Percentiles rank a stretch among this genome's conserved stretches.
Conservation (phyloP, 2,888 invertebrate species). For the Microctonus hyperodae region DNA sequence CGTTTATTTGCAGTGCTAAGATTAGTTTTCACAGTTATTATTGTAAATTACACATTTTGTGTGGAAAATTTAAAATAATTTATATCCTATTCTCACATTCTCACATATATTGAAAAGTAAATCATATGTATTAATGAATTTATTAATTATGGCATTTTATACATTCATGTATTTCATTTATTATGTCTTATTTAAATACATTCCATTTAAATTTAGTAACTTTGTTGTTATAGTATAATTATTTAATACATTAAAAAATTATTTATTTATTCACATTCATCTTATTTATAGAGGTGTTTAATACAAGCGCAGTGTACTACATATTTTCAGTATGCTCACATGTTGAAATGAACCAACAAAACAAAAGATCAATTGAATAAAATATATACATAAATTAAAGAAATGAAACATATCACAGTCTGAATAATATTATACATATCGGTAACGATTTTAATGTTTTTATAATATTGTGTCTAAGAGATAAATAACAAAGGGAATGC, state of each 20-base stretch:
- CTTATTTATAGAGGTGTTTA: not conserved
- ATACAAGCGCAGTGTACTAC: too few relatives aligned
- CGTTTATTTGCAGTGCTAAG: slow-evolving; percentile 14
- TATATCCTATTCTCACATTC: not conserved
- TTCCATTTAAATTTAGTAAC: not conserved
- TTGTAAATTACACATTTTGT: not conserved
- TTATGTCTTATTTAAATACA: not conserved
- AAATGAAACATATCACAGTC: slow-evolving; percentile 21
- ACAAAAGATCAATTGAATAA: too few relatives aligned
- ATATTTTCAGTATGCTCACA: too few relatives aligned
- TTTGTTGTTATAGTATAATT: not conserved
- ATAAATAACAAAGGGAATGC: not conserved
- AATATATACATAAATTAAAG: too few relatives aligned
- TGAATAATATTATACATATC: too few relatives aligned
- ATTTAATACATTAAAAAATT: not conserved
- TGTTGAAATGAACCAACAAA: not conserved
- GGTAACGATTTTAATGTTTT: too few relatives aligned
- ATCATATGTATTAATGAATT: too few relatives aligned
- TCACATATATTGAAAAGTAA: too few relatives aligned
- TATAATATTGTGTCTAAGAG: too few relatives aligned
- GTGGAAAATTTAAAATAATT: not conserved
- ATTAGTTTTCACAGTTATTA: not conserved
- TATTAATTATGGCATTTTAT: not conserved
- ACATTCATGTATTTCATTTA: not conserved
- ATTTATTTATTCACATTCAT: not conserved